A percentile compares a stretch with the other conserved stretches of the same genome.
Conservation (phyloP, 2,888 invertebrate genomes). For the Lampropteryx suffumata region DNA sequence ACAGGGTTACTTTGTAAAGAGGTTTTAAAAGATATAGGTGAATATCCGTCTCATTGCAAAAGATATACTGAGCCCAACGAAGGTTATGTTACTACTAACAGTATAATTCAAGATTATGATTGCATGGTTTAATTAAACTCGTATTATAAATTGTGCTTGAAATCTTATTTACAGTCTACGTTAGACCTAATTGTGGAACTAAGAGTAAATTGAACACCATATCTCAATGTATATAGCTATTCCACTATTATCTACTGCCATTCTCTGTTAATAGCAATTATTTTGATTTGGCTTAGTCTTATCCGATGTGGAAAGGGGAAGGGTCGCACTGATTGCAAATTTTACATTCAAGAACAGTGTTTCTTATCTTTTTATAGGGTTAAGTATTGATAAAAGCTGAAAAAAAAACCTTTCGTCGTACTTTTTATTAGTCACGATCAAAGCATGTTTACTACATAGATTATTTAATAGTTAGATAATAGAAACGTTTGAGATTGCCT, state of each 20-base stretch:
- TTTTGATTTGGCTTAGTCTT: conserved; percentile 23
- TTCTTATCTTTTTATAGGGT: no score
- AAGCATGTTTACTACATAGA: no score
- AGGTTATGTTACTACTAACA: no score
- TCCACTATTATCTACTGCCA: conserved; percentile 23
- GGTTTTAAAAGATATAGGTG: conserved; percentile 12
- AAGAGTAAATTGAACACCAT: conserved; percentile 11
- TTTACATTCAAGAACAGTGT: no score
- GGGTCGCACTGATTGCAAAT: conserved; percentile 19
- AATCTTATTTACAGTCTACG: background rate
- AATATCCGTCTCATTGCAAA: background rate
- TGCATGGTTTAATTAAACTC: no score
- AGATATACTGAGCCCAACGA: no score
- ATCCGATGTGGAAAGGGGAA: conserved; percentile 23
- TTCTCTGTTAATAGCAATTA: conserved; percentile 28
- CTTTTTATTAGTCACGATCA: no score
- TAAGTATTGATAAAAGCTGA: no score
- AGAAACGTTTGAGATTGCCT: background rate
- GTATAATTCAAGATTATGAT: no score
- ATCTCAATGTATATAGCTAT: conserved; percentile 18
- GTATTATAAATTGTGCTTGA: background rate
- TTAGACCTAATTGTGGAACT: background rate
- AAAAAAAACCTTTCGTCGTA: no score
- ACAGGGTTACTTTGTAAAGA: conserved; percentile 17
- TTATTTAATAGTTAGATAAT: no score